Evolutionary conservation across 2,888 invertebrate species (phyloP).

Genomic region (Lithodes maja): DNA sequence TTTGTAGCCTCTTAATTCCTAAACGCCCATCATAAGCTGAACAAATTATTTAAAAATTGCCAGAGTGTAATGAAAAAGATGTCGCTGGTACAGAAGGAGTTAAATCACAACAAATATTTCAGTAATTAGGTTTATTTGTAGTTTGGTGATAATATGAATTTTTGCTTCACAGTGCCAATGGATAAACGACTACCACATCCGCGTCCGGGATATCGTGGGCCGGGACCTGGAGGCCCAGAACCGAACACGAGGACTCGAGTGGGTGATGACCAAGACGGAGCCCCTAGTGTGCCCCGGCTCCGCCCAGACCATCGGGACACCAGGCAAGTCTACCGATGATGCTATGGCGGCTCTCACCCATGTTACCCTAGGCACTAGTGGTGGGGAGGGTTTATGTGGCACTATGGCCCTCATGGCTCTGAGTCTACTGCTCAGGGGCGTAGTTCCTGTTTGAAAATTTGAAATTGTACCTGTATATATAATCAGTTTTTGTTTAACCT

Average conservation of each 20-base stretch:
- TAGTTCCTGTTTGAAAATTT: no score
- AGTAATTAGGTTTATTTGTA: no score
- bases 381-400: background rate
- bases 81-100: no score
- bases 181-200: slow-evolving; percentile 64
- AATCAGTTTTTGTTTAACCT: no score
- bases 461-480: no score
- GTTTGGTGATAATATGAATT: no score
- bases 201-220: slow-evolving; percentile 58
- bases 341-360: slow-evolving; percentile 49
- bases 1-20: no score
- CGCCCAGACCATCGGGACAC: background rate
- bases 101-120: no score
- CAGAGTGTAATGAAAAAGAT: no score
- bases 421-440: no score
- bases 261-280: slow-evolving; percentile 67
- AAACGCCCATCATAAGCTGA: no score
- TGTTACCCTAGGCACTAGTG: background rate
- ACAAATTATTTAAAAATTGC: no score
- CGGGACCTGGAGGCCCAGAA: slow-evolving; percentile 37
- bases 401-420: background rate
- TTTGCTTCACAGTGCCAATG: slow-evolving; percentile 51
- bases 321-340: slow-evolving; percentile 57
- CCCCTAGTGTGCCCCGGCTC: slow-evolving; percentile 49
- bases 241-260: slow-evolving; percentile 43